Evolutionary conservation across 2,888 invertebrate species (phyloP), one percentile per base, ranked within the genome.

Genomic region (Parnassius apollo): DNA sequence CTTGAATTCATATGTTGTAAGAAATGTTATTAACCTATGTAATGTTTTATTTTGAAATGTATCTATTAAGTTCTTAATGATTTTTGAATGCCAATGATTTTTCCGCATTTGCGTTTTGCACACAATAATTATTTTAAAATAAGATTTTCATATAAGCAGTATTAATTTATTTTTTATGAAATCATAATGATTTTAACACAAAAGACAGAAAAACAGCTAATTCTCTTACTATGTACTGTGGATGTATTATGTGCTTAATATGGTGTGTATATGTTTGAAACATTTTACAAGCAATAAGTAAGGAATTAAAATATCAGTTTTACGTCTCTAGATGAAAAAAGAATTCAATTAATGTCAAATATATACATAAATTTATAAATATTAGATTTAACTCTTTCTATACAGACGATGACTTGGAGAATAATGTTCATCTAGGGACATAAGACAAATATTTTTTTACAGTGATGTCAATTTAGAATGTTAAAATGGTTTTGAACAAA

Each of bases 41-140:
- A 46, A 12, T 46, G 12, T 46, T 25, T 35, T 35, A 35, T 35
- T 35, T 35, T 7, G 35, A 35, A 35, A 35, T 9, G 8, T 50
- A 8, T 13, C 10, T 22, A 18, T 8, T 50, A 18, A 22, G 18
- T 11, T 18, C 50, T 22, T 22, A 12, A 25, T 25, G 18, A 11
- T 22, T 51, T 51, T 50, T 25, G 25, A 22, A 12, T 11, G 44
- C 42, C n/a, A 8, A 42, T 57, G 57, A 54, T 55, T 60, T 64
- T 64, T 60, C 57, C 59, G 64, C 64, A 42, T 57, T 64, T 64
- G 48, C 64, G 48, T 60, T n/a, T 56, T 52, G 46, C 54, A 49
- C 35, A 51, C 12, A 46, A 42, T 22, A 46, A 46, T 60, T 54
- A 35, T 44, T 42, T 51, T 50, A 46, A 11, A 35, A 35, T 54